Conservation (phyloP, 2,888 invertebrate genomes). For the Troides aeacus region DNA sequence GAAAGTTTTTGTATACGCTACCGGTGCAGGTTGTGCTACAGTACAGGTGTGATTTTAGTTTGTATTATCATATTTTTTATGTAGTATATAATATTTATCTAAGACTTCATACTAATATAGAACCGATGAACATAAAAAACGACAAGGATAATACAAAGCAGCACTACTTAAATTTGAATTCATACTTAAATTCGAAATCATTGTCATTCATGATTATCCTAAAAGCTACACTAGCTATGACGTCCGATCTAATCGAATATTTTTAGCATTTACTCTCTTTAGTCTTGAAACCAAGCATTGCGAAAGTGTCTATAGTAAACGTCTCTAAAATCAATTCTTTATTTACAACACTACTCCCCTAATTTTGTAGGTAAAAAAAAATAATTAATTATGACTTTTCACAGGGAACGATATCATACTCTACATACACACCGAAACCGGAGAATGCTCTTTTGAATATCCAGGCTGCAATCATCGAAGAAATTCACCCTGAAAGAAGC, state of each 20-base stretch:
- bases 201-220: too few species aligned
- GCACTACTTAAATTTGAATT: too few species aligned
- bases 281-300: too few species aligned
- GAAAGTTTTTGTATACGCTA: slow-evolving; percentile 85
- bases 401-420: slow-evolving; percentile 82
- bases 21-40: slow-evolving; percentile 84
- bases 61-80: background rate
- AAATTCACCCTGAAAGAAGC: slow-evolving; percentile 81
- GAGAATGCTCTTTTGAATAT: slow-evolving; percentile 80
- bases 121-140: too few species aligned
- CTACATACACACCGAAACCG: slow-evolving; percentile 80
- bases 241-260: too few species aligned
- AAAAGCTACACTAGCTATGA: too few species aligned
- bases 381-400: slow-evolving; percentile 30
- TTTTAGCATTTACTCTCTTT: too few species aligned
- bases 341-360: background rate
- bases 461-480: slow-evolving; percentile 83
- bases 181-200: too few species aligned
- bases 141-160: too few species aligned
- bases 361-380: background rate
- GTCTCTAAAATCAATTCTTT: background rate
- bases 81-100: too few species aligned
- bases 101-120: too few species aligned
- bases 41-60: slow-evolving; percentile 72
- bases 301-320: too few species aligned